phyloP scores from a whole-genome alignment of 2,888 invertebrate genomes.

The Diogma glabrata region DNA sequence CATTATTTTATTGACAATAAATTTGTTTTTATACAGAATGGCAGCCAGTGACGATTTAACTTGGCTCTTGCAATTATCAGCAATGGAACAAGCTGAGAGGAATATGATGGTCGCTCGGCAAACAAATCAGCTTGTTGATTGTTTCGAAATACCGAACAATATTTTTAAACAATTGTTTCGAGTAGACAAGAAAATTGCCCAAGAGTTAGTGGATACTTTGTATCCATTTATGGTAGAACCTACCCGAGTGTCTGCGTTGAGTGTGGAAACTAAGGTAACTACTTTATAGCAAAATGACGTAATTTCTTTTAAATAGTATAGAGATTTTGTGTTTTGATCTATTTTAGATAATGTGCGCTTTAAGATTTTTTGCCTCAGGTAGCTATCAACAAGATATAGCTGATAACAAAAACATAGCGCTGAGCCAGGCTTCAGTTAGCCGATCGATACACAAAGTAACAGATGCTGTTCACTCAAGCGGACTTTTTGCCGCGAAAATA shows the following conservation, averaged over 20 bases:
- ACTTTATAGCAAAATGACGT: too few species aligned
- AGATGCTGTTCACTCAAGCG: not conserved
- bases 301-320: too few species aligned
- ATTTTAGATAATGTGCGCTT: too few species aligned
- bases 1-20: too few species aligned
- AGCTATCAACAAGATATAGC: not conserved
- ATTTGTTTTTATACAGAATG: too few species aligned
- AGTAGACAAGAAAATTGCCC: not conserved
- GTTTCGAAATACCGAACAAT: not conserved
- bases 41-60: too few species aligned
- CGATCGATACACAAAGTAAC: not conserved
- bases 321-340: too few species aligned
- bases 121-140: not conserved
- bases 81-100: not conserved
- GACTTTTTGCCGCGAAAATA: too few species aligned
- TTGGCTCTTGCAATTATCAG: too few species aligned
- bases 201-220: not conserved
- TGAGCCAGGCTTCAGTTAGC: not conserved
- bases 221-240: not conserved
- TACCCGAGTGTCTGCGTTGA: not conserved
- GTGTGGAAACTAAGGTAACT: not conserved
- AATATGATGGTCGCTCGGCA: not conserved
- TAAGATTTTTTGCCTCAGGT: not conserved
- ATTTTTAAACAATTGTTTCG: not conserved
- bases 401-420: not conserved